phyloP scores from a whole-genome alignment of 2,888 invertebrate genomes.

The Anagyrus pseudococci region DNA sequence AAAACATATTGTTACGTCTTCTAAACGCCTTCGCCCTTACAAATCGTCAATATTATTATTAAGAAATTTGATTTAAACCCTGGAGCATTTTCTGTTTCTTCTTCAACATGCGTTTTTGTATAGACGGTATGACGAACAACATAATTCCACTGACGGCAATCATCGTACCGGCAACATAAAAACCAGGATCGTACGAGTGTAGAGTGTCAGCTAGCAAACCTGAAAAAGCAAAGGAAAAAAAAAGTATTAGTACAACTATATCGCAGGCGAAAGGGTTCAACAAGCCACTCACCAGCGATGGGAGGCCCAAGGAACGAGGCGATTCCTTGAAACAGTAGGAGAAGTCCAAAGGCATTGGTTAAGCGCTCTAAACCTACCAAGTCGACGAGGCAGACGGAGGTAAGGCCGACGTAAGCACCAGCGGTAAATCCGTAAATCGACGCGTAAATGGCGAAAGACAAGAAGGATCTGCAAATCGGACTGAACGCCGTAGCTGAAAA shows the following conservation, averaged over 20 bases:
- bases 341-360: constrained; percentile 94
- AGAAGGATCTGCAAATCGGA: constrained; percentile 76
- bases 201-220: constrained; percentile 17
- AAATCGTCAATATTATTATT: too few species aligned
- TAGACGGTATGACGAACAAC: constrained; percentile 80
- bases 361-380: constrained; percentile 89
- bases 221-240: constrained; percentile 5
- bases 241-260: neutral
- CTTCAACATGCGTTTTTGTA: constrained; percentile 65
- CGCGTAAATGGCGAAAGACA: constrained; percentile 78
- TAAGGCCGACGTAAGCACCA: constrained; percentile 95
- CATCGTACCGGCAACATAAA: constrained; percentile 85
- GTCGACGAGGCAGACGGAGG: constrained; percentile 94
- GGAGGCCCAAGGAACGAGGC: constrained; percentile 93
- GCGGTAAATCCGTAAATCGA: constrained; percentile 87
- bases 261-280: neutral
- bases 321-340: constrained; percentile 91
- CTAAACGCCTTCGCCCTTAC: too few species aligned
- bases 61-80: too few species aligned
- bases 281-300: constrained; percentile 75
- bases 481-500: constrained; percentile 79
- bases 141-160: constrained; percentile 88
- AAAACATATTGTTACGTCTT: too few species aligned
- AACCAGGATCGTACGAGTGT: constrained; percentile 78
- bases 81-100: constrained; percentile 42